Conservation (phyloP, 2,888 invertebrate genomes). For the Andrena praecox region DNA sequence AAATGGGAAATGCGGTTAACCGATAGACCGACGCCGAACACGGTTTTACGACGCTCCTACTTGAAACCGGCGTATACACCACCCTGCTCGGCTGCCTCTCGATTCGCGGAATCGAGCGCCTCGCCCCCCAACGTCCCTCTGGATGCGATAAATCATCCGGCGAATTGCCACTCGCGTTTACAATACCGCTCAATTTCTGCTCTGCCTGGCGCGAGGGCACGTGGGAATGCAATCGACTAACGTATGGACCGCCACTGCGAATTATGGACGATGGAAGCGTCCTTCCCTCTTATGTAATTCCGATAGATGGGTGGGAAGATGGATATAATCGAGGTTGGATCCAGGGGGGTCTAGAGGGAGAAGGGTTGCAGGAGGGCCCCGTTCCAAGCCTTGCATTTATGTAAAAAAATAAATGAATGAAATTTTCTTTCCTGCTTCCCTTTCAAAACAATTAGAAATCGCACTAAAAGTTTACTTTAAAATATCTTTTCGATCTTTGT, state of each 20-base stretch:
- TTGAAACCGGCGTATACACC: slow-evolving; percentile 42
- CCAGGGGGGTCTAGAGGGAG: no score
- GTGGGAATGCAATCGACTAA: slow-evolving; percentile 24
- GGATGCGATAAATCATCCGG: slow-evolving; percentile 50
- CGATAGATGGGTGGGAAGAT: neutral
- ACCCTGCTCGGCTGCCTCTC: slow-evolving; percentile 15
- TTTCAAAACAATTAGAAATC: no score
- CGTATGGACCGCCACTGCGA: neutral
- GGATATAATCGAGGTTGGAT: neutral
- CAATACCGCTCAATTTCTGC: slow-evolving; percentile 40
- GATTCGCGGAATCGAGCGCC: slow-evolving; percentile 49
- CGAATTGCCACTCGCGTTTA: slow-evolving; percentile 43
- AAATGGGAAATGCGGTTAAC: slow-evolving; percentile 70
- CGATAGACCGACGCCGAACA: slow-evolving; percentile 59
- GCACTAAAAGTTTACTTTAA: no score
- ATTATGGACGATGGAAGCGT: slow-evolving; percentile 10
- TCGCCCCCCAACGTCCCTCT: slow-evolving; percentile 6
- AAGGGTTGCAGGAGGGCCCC: no score
- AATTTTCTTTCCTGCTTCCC: no score
- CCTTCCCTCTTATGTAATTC: neutral
- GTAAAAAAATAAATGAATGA: no score
- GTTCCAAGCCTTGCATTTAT: no score
- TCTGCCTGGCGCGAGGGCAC: neutral
- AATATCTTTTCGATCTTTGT: no score
- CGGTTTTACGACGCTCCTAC: slow-evolving; percentile 60